Percentiles rank a stretch among this genome's conserved stretches.
Evolutionary conservation across 2,113 vertebrate genomes (phyloP).

Genomic region (Hemiprocne comata): DNA sequence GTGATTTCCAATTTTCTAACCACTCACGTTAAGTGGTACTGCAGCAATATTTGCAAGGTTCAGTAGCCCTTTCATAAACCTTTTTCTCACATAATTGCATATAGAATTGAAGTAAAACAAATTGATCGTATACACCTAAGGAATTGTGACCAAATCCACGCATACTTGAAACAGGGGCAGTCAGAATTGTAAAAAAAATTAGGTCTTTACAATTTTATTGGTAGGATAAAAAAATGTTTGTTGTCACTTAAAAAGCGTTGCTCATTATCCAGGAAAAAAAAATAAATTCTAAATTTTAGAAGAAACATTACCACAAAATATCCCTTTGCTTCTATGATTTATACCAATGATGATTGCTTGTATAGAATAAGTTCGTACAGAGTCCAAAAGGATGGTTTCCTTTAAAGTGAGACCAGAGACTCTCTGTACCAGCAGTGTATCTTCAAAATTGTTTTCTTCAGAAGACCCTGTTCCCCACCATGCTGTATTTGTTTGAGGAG

Average conservation of each 20-base stretch:
- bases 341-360: fast-evolving
- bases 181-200: not conserved
- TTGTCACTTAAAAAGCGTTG: not conserved
- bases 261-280: not conserved
- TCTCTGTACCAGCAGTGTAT: not conserved
- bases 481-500: not conserved
- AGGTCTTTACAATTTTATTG: not conserved
- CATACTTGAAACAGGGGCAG: not conserved
- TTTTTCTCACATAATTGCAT: not conserved
- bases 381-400: not conserved
- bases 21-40: not conserved
- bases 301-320: not conserved
- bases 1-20: not conserved
- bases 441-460: not conserved
- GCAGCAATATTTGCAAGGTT: not conserved
- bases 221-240: not conserved
- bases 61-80: not conserved
- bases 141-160: not conserved
- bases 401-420: not conserved
- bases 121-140: not conserved
- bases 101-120: not conserved
- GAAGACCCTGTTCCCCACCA: not conserved
- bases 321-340: not conserved
- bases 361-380: not conserved
- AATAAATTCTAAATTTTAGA: not conserved